Evolutionary conservation across 2,113 vertebrate species (phyloP).

Genomic region (Myrmecobius fasciatus): DNA sequence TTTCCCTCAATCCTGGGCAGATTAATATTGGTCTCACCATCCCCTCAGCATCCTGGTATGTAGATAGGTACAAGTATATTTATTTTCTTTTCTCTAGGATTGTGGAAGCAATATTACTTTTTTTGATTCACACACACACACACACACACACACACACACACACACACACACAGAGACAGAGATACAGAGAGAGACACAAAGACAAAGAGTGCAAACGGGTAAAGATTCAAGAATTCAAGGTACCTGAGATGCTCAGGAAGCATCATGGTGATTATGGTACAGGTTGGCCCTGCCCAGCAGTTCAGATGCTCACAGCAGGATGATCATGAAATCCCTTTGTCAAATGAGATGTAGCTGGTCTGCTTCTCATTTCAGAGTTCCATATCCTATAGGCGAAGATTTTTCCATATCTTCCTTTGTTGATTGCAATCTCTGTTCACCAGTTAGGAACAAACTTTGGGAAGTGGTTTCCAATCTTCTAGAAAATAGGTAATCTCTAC

Average conservation of each 20-base stretch:
- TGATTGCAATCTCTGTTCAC: slow-evolving; percentile 76
- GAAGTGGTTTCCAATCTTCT: slow-evolving; percentile 68
- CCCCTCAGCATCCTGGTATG: neutral
- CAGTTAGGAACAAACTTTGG: slow-evolving; percentile 48
- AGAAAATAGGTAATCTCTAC: slow-evolving; percentile 74
- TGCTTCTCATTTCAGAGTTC: slow-evolving; percentile 75
- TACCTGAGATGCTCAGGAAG: neutral
- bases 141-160: neutral
- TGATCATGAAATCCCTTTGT: slow-evolving; percentile 24
- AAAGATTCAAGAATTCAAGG: neutral
- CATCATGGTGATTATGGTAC: neutral
- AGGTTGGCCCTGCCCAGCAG: neutral
- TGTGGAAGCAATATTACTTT: neutral
- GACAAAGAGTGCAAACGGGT: neutral
- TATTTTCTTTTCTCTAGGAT: neutral
- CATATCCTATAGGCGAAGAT: slow-evolving; percentile 60
- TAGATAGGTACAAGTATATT: neutral
- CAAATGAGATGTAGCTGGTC: slow-evolving; percentile 52
- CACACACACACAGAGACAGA: too few relatives aligned
- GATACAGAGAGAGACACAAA: too few relatives aligned
- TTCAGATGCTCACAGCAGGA: slow-evolving; percentile 52
- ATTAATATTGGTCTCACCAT: neutral
- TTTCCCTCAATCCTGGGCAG: neutral
- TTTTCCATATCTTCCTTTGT: slow-evolving; percentile 63
- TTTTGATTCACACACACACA: neutral